phyloP scores from a whole-genome alignment of 2,888 invertebrate genomes.

The Acanthococcus lagerstroemiae region DNA sequence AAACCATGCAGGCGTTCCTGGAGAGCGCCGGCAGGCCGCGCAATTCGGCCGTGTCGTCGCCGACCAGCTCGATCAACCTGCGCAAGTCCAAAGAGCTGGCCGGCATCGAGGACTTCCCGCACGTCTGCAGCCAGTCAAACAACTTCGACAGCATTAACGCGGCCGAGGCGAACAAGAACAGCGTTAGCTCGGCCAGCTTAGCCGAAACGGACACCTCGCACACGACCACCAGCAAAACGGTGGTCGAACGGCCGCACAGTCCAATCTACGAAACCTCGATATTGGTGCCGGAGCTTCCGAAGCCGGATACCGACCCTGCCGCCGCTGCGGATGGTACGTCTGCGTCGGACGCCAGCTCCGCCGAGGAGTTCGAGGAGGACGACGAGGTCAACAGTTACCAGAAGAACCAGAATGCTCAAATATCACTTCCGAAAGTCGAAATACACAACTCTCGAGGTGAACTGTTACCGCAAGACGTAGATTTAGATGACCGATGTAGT shows the following conservation, averaged over 20 bases:
- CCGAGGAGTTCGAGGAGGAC: slow-evolving; percentile 42
- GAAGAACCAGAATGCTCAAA: slow-evolving; percentile 9
- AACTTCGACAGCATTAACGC: slow-evolving; percentile 20
- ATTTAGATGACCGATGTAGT: not conserved
- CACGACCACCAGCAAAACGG: slow-evolving; percentile 24
- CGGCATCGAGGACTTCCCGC: slow-evolving; percentile 37
- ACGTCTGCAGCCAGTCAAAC: slow-evolving; percentile 37
- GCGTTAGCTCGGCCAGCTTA: not conserved
- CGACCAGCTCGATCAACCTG: slow-evolving; percentile 29
- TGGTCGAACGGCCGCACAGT: slow-evolving; percentile 47
- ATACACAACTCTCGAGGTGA: slow-evolving; percentile 46
- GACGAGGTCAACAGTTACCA: slow-evolving; percentile 40
- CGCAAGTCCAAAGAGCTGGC: slow-evolving; percentile 35
- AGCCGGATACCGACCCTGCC: slow-evolving; percentile 8
- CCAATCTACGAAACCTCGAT: slow-evolving; percentile 55
- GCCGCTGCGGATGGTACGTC: slow-evolving; percentile 14
- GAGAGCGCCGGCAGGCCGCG: slow-evolving; percentile 44
- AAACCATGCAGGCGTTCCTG: slow-evolving; percentile 59
- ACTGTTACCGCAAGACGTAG: slow-evolving; percentile 20
- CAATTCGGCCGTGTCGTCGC: slow-evolving; percentile 28
- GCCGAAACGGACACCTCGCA: not conserved
- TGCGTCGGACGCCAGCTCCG: slow-evolving; percentile 26
- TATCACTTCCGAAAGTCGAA: slow-evolving; percentile 53
- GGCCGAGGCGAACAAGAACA: slow-evolving; percentile 7
- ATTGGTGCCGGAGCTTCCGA: slow-evolving; percentile 50